Base-by-base conservation (phyloP, 2,888 invertebrate genomes). In the Microctonus brassicae region DNA sequence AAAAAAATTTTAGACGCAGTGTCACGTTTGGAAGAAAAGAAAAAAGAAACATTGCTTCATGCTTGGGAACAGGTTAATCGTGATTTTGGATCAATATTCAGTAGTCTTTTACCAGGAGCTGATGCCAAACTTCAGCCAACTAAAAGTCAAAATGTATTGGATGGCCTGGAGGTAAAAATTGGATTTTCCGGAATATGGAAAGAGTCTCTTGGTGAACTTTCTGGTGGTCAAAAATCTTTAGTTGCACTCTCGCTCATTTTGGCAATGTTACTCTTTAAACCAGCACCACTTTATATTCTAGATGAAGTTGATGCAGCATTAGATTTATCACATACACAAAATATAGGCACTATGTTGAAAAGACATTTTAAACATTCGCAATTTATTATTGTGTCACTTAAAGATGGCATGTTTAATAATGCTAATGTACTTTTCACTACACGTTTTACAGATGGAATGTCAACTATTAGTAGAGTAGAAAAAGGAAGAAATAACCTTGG, bases 371-470 rank as follows among this genome's bases (percentile, higher is more conserved):
- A 92, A 77, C 93, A 93, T 84, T 97, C 97, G 29, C 93, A 99
- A 94, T 99, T 99, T 88, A 95, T 99, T 79, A 94, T 99, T 75
- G 99, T 99, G 0, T 99, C 99, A 0, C 90, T 99, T 58, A 99
- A 99, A 86, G 98, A 99, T 88, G 99, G 99, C 33, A 99, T 99
- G 97, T 99, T 99, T 89, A 97, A 96, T 89, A 98, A 99, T 89
- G 99, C 99, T 0, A 99, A 99, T 88, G 98, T 99, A 26, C 88
- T 99, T 69, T 99, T 96, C 90, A 94, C 95, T 69, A 99, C 99
- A 0, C 93, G 93, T 81, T 98, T 99, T 88, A 92, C 96, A 33
- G 98, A 99, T 89, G 99, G 99, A 65, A 95, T 97, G 89, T 99
- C 99, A 0, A 91, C 94, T 4, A 95, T 99, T 39, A 91, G 92